Evolutionary conservation across 2,113 vertebrate genomes (phyloP).

Genomic region (Lycaon pictus): DNA sequence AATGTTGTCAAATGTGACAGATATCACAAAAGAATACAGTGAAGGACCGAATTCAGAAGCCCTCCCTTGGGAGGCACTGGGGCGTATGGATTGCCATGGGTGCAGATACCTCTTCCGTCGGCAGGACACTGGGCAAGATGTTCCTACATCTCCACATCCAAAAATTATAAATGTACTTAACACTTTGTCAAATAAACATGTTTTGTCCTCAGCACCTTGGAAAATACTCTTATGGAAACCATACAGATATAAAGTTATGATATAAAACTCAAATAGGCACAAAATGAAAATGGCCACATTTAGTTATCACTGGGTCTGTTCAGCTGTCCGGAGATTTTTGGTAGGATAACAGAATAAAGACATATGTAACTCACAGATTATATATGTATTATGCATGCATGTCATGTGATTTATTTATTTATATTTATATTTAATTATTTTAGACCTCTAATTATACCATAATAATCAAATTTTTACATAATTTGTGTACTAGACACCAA

Average conservation of each 20-base stretch:
- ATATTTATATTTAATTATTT: no score
- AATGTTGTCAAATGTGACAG: neutral
- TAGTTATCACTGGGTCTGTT: neutral
- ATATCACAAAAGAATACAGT: fast-evolving
- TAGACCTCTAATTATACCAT: no score
- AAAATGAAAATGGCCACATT: neutral
- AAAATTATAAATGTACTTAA: neutral
- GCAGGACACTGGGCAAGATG: no score
- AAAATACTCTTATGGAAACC: neutral
- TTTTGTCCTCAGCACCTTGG: fast-evolving
- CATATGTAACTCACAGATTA: neutral
- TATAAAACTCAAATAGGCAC: neutral
- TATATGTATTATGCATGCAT: no score
- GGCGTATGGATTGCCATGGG: fast-evolving
- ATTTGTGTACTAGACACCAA: neutral
- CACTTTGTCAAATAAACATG: no score
- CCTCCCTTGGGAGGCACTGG: no score
- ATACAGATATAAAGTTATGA: neutral
- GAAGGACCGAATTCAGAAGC: fast-evolving
- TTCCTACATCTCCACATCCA: fast-evolving
- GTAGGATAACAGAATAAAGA: neutral
- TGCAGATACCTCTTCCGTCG: fast-evolving
- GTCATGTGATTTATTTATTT: no score
- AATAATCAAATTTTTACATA: neutral
- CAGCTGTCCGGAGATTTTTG: neutral